Evolutionary conservation across 64 coral and sea anemone genomes (phyloP).

Genomic region (Dendronephthya gigantea): DNA sequence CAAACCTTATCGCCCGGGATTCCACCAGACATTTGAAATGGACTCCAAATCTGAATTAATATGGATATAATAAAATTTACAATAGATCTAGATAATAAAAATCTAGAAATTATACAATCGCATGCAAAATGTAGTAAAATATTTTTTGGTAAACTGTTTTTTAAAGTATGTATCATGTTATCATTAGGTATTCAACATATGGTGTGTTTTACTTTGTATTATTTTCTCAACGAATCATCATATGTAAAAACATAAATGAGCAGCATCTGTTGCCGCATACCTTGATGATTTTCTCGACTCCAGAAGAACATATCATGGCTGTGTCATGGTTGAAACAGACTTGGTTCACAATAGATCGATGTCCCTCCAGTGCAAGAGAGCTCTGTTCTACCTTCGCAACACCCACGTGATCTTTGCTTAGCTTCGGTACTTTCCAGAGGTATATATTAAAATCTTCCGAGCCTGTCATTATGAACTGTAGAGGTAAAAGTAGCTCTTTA

Average conservation of each 20-base stretch:
- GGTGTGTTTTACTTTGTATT: too few species aligned
- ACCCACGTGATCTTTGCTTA: conserved; percentile 8
- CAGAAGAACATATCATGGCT: conserved; percentile 78
- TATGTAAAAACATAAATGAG: too few species aligned
- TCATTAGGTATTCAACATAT: too few species aligned
- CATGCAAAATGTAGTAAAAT: not conserved
- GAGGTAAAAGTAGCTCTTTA: not conserved
- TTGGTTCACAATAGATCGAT: conserved; percentile 98
- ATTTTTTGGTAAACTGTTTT: too few species aligned
- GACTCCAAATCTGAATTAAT: conserved; percentile 99
- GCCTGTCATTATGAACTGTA: conserved; percentile 83
- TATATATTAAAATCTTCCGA: conserved; percentile 97
- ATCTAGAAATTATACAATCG: too few species aligned
- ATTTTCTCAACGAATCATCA: too few species aligned
- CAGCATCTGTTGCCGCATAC: too few species aligned
- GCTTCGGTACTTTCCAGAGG: conserved; percentile 66
- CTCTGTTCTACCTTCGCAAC: conserved; percentile 44
- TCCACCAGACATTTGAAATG: conserved; percentile 45
- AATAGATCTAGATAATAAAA: too few species aligned
- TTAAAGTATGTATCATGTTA: too few species aligned
- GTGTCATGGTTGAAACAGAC: conserved; percentile 70
- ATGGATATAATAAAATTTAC: too few species aligned
- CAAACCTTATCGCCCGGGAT: not conserved
- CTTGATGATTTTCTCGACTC: conserved; percentile 98
- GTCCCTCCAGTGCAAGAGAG: conserved; percentile 52